Percentiles rank a stretch among this genome's conserved stretches.
Conservation (phyloP, 2,888 invertebrate genomes). For the Cantharis lateralis region DNA sequence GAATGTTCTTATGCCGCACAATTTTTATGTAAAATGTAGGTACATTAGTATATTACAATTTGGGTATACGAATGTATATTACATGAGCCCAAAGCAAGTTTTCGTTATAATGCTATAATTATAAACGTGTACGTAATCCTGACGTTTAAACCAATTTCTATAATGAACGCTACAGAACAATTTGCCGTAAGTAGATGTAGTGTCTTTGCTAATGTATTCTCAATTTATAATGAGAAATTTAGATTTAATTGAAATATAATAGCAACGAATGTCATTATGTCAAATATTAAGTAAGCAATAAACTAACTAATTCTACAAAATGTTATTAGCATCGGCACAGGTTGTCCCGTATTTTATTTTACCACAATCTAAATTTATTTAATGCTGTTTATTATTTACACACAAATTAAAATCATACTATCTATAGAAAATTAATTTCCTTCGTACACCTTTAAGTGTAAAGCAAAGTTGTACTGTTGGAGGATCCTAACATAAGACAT, state of each 20-base stretch:
- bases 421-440: background rate
- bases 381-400: background rate
- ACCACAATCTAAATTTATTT: background rate
- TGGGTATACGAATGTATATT: background rate
- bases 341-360: background rate
- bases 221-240: background rate
- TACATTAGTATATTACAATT: too few relatives aligned
- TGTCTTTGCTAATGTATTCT: background rate
- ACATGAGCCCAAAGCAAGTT: background rate
- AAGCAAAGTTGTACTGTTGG: constrained; percentile 25
- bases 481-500: constrained; percentile 11
- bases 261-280: background rate
- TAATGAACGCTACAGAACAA: background rate
- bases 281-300: background rate
- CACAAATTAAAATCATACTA: background rate
- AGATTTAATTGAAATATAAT: background rate
- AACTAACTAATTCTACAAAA: background rate
- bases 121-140: background rate
- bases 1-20: too few relatives aligned
- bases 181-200: background rate
- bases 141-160: background rate
- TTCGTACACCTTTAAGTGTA: constrained; percentile 6
- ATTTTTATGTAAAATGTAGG: too few relatives aligned
- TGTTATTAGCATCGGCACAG: background rate
- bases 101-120: background rate